These are phyloP conservation scores for Pseudopleuronectes americanus DNA, from an alignment of 2,797 vertebrate genomes.

Conservation along the genomic window DNA sequence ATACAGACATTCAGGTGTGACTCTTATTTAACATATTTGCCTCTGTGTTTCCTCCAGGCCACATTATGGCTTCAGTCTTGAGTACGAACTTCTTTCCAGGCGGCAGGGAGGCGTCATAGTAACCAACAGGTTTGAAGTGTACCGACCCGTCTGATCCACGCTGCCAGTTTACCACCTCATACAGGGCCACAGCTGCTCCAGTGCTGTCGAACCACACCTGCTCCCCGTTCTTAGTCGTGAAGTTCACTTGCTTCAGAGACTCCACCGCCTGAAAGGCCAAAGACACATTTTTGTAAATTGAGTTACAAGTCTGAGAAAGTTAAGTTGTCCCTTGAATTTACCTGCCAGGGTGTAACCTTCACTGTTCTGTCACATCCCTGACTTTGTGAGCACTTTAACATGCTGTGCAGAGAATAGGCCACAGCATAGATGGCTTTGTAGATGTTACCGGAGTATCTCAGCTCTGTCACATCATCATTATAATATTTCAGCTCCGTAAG, in stretches of 20 bases:
- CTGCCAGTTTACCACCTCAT: conserved; percentile 84
- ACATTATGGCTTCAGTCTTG: conserved; percentile 67
- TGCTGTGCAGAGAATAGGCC: conserved; percentile 76
- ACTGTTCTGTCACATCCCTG: conserved; percentile 65
- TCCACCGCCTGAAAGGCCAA: conserved; percentile 68
- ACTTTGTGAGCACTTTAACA: conserved; percentile 66
- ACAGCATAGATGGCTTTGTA: conserved; percentile 82
- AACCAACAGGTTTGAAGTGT: conserved; percentile 79
- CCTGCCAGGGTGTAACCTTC: conserved; percentile 72
- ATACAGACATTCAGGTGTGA: neutral
- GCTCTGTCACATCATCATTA: conserved; percentile 73
- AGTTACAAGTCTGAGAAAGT: neutral
- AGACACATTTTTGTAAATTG: neutral
- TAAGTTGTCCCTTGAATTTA: conserved; percentile 37
- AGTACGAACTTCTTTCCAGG: conserved; percentile 73
- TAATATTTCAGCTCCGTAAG: conserved; percentile 63
- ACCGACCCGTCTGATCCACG: conserved; percentile 60
- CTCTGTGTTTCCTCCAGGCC: conserved; percentile 72
- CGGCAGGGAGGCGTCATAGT: conserved; percentile 78
- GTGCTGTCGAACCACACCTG: conserved; percentile 80
- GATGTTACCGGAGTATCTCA: conserved; percentile 79
- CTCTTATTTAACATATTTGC: conserved; percentile 41
- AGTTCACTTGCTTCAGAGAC: conserved; percentile 77
- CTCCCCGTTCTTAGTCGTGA: conserved; percentile 75
- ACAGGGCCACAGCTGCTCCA: conserved; percentile 75